Conservation (phyloP, 2,888 invertebrate species). For the Zele albiditarsus region DNA sequence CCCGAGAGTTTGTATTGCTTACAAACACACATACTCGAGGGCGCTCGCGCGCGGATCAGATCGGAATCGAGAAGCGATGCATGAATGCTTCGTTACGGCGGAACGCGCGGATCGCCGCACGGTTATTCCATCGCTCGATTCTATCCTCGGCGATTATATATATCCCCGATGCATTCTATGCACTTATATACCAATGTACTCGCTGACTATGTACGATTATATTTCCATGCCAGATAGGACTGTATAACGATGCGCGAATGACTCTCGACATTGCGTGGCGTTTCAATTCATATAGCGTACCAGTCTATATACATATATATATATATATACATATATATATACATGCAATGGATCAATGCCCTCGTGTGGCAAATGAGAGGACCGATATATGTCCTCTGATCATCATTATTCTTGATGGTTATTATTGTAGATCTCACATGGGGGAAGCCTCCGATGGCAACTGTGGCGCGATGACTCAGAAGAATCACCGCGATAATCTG, state of each 20-base stretch:
- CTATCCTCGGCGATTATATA: slow-evolving; percentile 29
- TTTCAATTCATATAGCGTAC: slow-evolving; percentile 21
- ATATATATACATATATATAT: background rate
- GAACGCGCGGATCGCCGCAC: slow-evolving; percentile 31
- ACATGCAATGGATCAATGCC: slow-evolving; percentile 25
- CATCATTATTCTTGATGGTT: slow-evolving; percentile 33
- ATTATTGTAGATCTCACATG: slow-evolving; percentile 9
- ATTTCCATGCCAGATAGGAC: slow-evolving; percentile 49
- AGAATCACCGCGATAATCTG: slow-evolving; percentile 42
- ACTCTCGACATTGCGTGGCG: slow-evolving; percentile 51
- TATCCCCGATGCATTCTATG: slow-evolving; percentile 36
- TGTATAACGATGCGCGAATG: slow-evolving; percentile 61
- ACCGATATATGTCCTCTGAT: slow-evolving; percentile 28
- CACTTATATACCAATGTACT: slow-evolving; percentile 51
- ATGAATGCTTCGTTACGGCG: slow-evolving; percentile 60
- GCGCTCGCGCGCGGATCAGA: slow-evolving; percentile 43
- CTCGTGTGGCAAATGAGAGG: slow-evolving; percentile 19
- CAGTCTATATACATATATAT: background rate
- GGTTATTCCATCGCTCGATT: slow-evolving; percentile 37
- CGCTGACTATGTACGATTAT: slow-evolving; percentile 33
- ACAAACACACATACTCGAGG: background rate
- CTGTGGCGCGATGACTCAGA: slow-evolving; percentile 36
- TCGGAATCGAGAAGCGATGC: slow-evolving; percentile 50
- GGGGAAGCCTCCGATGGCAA: slow-evolving; percentile 5
- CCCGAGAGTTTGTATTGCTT: slow-evolving; percentile 20